Evolutionary conservation across 2,113 vertebrate genomes (phyloP).

Genomic region (Spea bombifrons): DNA sequence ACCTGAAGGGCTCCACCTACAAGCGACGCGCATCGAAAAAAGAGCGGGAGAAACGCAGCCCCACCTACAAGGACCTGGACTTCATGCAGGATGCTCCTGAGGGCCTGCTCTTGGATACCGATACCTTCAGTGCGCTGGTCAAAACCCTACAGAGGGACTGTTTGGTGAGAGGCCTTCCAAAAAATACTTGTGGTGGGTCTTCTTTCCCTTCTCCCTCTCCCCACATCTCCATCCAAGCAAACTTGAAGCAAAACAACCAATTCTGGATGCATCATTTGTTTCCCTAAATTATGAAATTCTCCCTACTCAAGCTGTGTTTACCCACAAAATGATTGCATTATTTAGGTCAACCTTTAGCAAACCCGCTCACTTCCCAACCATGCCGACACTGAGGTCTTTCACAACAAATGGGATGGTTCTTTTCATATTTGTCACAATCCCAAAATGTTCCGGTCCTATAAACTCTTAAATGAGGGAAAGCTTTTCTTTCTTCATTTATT

Average conservation of each 20-base stretch:
- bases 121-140: constrained; percentile 87
- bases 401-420: no score
- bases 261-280: background rate
- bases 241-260: background rate
- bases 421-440: no score
- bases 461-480: no score
- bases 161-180: constrained; percentile 73
- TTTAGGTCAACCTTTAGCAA: no score
- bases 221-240: background rate
- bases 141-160: constrained; percentile 96
- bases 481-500: no score
- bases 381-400: no score
- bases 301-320: no score
- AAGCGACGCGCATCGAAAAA: constrained; percentile 94
- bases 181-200: background rate
- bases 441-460: no score
- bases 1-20: constrained; percentile 96
- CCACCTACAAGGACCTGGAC: constrained; percentile 95
- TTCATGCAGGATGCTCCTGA: constrained; percentile 92
- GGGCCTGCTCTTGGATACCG: constrained; percentile 86
- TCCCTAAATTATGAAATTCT: no score
- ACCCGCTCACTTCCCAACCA: no score
- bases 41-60: constrained; percentile 87
- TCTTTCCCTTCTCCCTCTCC: background rate
- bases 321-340: no score